Base-by-base conservation (phyloP, 2,113 vertebrate species). In the Polyodon spathula region DNA sequence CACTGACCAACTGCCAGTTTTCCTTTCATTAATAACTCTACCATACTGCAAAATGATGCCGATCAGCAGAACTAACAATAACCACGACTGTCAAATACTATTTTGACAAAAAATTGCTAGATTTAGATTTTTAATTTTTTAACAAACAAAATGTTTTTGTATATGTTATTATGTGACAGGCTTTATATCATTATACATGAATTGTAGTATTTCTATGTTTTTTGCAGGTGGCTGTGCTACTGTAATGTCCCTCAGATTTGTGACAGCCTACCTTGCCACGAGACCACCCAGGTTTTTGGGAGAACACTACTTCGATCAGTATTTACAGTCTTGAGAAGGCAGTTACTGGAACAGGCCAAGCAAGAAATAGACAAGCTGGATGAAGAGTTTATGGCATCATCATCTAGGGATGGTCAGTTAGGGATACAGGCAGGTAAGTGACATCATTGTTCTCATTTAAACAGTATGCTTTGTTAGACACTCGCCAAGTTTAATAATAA, bases 201-300 rank as follows among this genome's bases (percentile, higher is more conserved):
- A n/a, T n/a, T 60, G 8, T 3, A 42, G 11, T 58, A 5, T 42
- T 2, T 65, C 9, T 62, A 8, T 60, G 6, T 3, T 43, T 52
- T 38, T 63, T 60, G 4, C 77, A 99, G 96, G 70, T 99, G 95
- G 96, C 86, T 99, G 67, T 97, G 96, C 78, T 98, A 94, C 66
- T 98, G 96, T 84, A 97, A 99, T 0, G 96, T 98, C 53, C 96
- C 96, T 52, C 96, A 97, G 84, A 97, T 96, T 86, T 99, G 96
- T 60, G 95, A 99, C 83, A 98, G 94, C 73, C 89, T 99, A 62
- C 95, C 94, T 60, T 89, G 92, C 39, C 93, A 97, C 58, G 93
- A 98, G 78, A 95, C 96, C 63, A 95, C 96, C 8, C 95, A 95
- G 86, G 92, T 97, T 68, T 99, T 98, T 0, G 96, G 96, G 53